A percentile compares a stretch with the other conserved stretches of the same genome.
phyloP scores from a whole-genome alignment of 2,888 invertebrate species.

The Drosophila neotestacea region DNA sequence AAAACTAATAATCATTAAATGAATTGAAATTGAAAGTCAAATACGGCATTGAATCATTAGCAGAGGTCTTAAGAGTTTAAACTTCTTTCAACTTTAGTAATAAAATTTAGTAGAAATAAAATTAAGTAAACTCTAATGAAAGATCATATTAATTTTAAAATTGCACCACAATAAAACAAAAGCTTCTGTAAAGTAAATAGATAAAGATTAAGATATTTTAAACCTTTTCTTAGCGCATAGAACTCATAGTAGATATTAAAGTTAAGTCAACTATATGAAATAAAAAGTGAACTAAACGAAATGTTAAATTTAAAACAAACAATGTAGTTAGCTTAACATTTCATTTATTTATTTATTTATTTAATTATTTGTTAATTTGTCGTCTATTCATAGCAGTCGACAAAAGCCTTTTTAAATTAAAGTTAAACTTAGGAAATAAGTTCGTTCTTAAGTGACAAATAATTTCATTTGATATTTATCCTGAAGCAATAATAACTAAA shows the following conservation, averaged over 20 bases:
- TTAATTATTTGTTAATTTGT: too few relatives aligned
- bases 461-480: too few relatives aligned
- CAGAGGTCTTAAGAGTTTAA: constrained; percentile 14
- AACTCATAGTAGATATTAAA: neutral
- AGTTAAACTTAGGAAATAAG: too few relatives aligned
- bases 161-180: neutral
- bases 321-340: neutral
- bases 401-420: too few relatives aligned
- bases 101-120: neutral
- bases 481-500: too few relatives aligned
- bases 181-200: neutral
- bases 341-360: neutral
- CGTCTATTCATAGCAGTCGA: too few relatives aligned
- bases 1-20: constrained; percentile 20
- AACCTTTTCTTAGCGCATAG: too few relatives aligned
- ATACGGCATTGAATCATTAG: constrained; percentile 41
- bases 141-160: neutral
- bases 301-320: neutral
- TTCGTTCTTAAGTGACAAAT: too few relatives aligned
- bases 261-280: neutral
- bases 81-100: constrained; percentile 1
- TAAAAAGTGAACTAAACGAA: neutral
- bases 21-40: constrained; percentile 43
- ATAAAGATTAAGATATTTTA: neutral
- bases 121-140: neutral